Evolutionary conservation across 92 coral and sea anemone genomes (phyloP), one percentile per base, ranked within the genome.

Genomic region (Pocillopora grandis): DNA sequence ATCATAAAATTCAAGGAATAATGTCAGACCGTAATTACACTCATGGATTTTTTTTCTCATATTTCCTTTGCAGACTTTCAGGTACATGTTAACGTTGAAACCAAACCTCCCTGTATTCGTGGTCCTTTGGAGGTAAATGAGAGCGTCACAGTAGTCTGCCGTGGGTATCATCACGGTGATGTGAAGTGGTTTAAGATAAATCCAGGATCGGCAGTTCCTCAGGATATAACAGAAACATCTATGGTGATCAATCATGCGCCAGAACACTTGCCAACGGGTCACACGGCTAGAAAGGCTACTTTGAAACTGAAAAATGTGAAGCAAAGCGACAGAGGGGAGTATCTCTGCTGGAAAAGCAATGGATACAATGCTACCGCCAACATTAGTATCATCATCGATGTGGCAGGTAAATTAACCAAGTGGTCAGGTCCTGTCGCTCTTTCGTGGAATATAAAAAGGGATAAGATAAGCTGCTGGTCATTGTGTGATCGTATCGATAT

Each of bases 341-440:
- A 94, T 19, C 84, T 89, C 76, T 94, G 98, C 42, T 75, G 66
- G n/a, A 94, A 94, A 81, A 89, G 67, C 17, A 94, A 89, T 83
- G 23, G 62, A 1, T 20, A 61, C 61, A 72, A 86, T 19, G 88
- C 68, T n/a, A 76, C 90, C 37, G 85, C 70, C 5, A 79, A 90
- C 42, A 42, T 42, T 1, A 84, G 95, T 11, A 64, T 92, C 17
- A 66, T 67, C 57, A 75, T 94, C 33, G 68, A 63, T 23, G 90
- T 94, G 6, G 87, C 85, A 89, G 98, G 98, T 94, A 89, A 57
- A 72, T 1, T 15, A 10, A 66, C 52, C 8, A 2, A 42, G 52
- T 42, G 52, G 8, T 0, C 52, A 42, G 52, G 5, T 42, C 0
- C 8, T 3, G 5, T 42, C 52, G 8, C 8, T 42, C 52, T 42